Base-by-base conservation (phyloP, 2,797 vertebrate species). In the Stomatorhinus walkeri region DNA sequence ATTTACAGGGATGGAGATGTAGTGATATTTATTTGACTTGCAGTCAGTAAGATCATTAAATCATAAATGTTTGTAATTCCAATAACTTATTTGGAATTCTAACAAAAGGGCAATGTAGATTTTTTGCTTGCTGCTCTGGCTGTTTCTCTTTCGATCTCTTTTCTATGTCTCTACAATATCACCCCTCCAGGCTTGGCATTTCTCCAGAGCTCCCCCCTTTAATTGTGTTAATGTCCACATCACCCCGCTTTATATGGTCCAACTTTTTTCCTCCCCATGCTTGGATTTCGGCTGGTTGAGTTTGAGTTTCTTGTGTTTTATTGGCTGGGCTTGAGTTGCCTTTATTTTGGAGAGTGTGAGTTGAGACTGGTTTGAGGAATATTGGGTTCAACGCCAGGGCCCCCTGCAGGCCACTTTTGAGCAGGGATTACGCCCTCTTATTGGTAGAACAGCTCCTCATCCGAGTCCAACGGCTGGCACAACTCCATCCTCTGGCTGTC, bases 111-210 rank as follows among this genome's bases (percentile, higher is more conserved):
- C 10, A 64, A 54, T 89, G 59, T 87, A 90, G 85, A 56, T 88
- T 83, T 59, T 90, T 86, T 87, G 79, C 87, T 64, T 89, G 88
- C 54, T 90, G 88, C 54, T 79, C 52, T 88, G 85, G 89, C 87
- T 87, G 68, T 87, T 88, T 90, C 89, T 88, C 43, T 89, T 6
- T 1, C 90, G 89, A 59, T 90, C 92, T 91, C 89, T 89, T 89
- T 83, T 8, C 36, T 14, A 85, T 91, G 91, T 91, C 84, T 84
- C 81, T 84, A 87, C 88, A 91, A 92, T 4, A 36, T 89, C 9
- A 88, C 95, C 94, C 95, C 95, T 93, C 91, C 56, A 94, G 95
- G 95, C 93, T 95, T 97, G 96, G 96, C 95, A 59, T 4, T 0
- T 0, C 88, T 95, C 95, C 96, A 96, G 93, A 89, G 59, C 54